These are phyloP conservation scores for Cervus canadensis DNA, from an alignment of 2,113 vertebrate species.

Conservation along the genomic window DNA sequence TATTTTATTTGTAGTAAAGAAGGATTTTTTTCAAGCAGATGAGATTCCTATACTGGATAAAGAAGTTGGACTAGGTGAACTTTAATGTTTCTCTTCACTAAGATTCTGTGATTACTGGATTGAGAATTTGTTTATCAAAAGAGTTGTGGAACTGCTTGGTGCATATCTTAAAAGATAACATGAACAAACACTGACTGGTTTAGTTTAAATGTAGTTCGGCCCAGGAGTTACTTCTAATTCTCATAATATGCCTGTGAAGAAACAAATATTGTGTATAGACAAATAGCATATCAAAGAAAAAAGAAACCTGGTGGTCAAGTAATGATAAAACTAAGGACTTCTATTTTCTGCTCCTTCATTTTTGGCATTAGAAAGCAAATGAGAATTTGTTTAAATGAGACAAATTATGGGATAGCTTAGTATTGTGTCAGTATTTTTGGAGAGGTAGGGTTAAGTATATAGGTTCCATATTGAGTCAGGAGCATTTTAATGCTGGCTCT, in stretches of 20 bases:
- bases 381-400: neutral
- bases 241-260: neutral
- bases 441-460: neutral
- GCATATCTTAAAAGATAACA: neutral
- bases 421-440: neutral
- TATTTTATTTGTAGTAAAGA: neutral
- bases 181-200: neutral
- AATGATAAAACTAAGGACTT: constrained; percentile 13
- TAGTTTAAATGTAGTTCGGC: neutral
- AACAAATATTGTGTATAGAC: neutral
- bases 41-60: neutral
- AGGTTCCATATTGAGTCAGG: neutral
- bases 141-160: neutral
- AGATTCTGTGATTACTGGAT: neutral
- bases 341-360: constrained; percentile 8
- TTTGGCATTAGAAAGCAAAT: neutral
- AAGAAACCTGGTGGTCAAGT: neutral
- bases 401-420: neutral
- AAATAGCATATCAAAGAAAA: neutral
- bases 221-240: neutral
- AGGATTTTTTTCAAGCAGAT: neutral
- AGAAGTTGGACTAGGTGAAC: neutral
- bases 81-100: neutral
- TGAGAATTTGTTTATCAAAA: neutral
- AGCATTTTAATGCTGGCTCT: neutral